phyloP scores from a whole-genome alignment of 2,797 vertebrate genomes.

The Lindbergichthys nudifrons region DNA sequence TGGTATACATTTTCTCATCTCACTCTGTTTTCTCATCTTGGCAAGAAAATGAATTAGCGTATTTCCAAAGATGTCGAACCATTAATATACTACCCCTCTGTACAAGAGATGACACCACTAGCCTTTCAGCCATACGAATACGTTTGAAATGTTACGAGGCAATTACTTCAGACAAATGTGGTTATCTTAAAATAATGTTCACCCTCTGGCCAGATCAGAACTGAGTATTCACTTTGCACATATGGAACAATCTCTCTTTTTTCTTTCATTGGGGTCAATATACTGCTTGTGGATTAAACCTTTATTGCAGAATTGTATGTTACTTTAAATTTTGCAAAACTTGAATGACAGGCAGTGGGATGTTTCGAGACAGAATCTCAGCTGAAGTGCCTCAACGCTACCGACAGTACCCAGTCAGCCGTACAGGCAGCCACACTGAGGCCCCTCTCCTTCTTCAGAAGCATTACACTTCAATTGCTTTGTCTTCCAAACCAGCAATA shows the following conservation, averaged over 20 bases:
- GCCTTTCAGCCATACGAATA: constrained; percentile 4
- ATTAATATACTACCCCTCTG: constrained; percentile 7
- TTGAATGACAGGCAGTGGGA: constrained; percentile 39
- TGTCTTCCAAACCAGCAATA: constrained; percentile 29
- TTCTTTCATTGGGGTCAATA: constrained; percentile 10
- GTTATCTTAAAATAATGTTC: constrained; percentile 29
- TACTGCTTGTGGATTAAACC: constrained; percentile 21
- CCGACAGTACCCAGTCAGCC: constrained; percentile 44
- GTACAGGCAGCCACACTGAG: constrained; percentile 12
- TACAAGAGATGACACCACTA: constrained; percentile 13
- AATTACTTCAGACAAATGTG: constrained; percentile 7
- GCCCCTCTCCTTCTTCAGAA: constrained; percentile 23
- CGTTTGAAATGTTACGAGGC: constrained; percentile 8
- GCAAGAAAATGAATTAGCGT: neutral
- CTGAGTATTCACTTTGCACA: constrained; percentile 17
- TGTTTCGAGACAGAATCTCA: constrained; percentile 20
- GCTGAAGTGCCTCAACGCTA: constrained; percentile 11
- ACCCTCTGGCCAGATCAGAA: constrained; percentile 23
- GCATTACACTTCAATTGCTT: constrained; percentile 23
- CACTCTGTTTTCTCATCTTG: neutral
- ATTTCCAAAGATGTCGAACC: constrained; percentile 10
- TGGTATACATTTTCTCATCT: neutral
- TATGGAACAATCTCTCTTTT: constrained; percentile 1
- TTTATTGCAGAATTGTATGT: constrained; percentile 23
- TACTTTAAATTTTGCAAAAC: constrained; percentile 39